Evolutionary conservation across 2,797 vertebrate species (phyloP).

Genomic region (Tokudaia muenninki): DNA sequence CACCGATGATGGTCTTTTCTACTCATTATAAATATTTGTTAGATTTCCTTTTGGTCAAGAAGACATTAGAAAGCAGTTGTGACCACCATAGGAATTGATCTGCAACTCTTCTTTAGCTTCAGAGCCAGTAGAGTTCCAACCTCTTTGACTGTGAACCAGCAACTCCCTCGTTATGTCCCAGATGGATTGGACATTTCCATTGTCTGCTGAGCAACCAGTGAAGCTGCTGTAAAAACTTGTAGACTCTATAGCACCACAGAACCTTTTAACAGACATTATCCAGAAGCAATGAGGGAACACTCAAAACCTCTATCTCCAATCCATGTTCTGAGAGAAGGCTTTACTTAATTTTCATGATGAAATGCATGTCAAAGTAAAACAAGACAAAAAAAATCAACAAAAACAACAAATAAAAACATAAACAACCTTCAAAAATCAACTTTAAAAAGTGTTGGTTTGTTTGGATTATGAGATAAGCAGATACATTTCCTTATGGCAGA

Average conservation of each 20-base stretch:
- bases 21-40: neutral
- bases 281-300: neutral
- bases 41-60: neutral
- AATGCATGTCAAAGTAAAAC: neutral
- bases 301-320: neutral
- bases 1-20: neutral
- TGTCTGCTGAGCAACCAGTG: neutral
- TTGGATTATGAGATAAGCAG: neutral
- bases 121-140: neutral
- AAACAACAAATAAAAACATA: neutral
- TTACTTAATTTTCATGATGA: neutral
- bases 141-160: neutral
- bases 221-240: neutral
- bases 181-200: neutral
- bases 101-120: neutral
- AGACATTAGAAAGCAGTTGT: neutral
- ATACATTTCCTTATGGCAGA: neutral
- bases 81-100: neutral
- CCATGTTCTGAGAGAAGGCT: neutral
- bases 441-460: neutral
- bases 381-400: neutral
- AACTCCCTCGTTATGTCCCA: neutral
- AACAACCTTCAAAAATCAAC: neutral
- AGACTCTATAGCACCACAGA: neutral
- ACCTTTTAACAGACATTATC: neutral